Evolutionary conservation across 2,888 invertebrate species (phyloP).

Genomic region (Phymatocera aterrima): DNA sequence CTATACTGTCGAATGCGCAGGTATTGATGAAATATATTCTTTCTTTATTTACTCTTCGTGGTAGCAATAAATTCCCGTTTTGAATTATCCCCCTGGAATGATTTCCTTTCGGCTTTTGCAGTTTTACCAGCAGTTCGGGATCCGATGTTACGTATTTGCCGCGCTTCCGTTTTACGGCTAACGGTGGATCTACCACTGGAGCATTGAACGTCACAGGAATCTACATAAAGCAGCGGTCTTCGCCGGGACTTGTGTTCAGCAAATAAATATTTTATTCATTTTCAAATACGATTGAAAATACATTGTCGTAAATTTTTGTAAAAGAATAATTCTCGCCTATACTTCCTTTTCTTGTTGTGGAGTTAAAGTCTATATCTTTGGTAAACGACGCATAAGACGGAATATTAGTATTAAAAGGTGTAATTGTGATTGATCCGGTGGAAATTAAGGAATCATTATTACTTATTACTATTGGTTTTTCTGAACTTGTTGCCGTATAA

Average conservation of each 20-base stretch:
- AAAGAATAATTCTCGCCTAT: slow-evolving; percentile 4
- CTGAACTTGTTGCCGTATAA: not conserved
- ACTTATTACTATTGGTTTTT: not conserved
- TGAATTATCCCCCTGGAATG: not conserved
- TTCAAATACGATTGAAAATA: not conserved
- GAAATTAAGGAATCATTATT: not conserved
- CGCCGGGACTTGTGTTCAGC: not conserved
- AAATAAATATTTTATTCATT: not conserved
- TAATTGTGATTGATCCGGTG: not conserved
- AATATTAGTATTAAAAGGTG: not conserved
- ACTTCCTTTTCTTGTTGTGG: not conserved
- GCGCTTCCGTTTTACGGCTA: not conserved
- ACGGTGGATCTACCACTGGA: not conserved
- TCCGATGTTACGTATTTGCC: not conserved
- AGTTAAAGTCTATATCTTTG: not conserved
- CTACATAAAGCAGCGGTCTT: not conserved
- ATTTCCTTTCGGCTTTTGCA: slow-evolving; percentile 3
- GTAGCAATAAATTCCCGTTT: not conserved
- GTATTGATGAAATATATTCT: not conserved
- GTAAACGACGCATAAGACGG: not conserved
- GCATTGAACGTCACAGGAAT: not conserved
- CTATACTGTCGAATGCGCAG: slow-evolving; percentile 14
- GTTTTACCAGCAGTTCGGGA: not conserved
- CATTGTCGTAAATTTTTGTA: not conserved
- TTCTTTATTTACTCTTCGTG: not conserved